Percentiles rank a stretch among this genome's conserved stretches.
These are phyloP conservation scores for Acanthopagrus latus DNA, from an alignment of 2,797 vertebrate species.

Conservation along the genomic window DNA sequence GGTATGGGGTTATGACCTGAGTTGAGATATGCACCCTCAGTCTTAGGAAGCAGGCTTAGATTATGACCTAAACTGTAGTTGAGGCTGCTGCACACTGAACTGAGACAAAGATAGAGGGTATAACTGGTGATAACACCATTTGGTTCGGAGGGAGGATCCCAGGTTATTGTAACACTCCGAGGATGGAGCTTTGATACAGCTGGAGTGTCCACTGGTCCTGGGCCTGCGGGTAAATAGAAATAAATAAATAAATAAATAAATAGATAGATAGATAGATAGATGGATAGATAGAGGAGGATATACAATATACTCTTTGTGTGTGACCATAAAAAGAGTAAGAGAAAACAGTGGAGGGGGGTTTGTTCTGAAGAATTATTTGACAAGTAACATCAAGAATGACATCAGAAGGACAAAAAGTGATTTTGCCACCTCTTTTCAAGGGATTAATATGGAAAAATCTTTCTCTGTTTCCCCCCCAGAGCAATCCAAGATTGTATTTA, in stretches of 20 bases:
- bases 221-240: constrained; percentile 58
- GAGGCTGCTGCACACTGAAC: constrained; percentile 29
- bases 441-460: constrained; percentile 76
- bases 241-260: constrained; percentile 2
- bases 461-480: constrained; percentile 50
- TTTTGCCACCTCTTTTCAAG: constrained; percentile 68
- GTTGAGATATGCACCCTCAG: constrained; percentile 25
- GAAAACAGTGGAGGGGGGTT: constrained; percentile 33
- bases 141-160: constrained; percentile 72
- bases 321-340: constrained; percentile 24
- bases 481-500: constrained; percentile 73
- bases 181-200: constrained; percentile 63
- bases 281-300: background rate
- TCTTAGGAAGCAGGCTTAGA: constrained; percentile 6
- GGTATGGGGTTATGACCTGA: constrained; percentile 33
- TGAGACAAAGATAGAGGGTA: constrained; percentile 63
- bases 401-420: constrained; percentile 80
- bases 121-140: constrained; percentile 78
- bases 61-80: constrained; percentile 36
- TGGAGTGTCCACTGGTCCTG: constrained; percentile 67
- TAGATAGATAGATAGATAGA: too few relatives aligned
- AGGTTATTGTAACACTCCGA: constrained; percentile 60
- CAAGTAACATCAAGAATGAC: constrained; percentile 74
- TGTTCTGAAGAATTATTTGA: constrained; percentile 65
- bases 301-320: constrained; percentile 10